Evolutionary conservation across 2,888 invertebrate species (phyloP), one percentile per base, ranked within the genome.

Genomic region (Apodemia hepburni): DNA sequence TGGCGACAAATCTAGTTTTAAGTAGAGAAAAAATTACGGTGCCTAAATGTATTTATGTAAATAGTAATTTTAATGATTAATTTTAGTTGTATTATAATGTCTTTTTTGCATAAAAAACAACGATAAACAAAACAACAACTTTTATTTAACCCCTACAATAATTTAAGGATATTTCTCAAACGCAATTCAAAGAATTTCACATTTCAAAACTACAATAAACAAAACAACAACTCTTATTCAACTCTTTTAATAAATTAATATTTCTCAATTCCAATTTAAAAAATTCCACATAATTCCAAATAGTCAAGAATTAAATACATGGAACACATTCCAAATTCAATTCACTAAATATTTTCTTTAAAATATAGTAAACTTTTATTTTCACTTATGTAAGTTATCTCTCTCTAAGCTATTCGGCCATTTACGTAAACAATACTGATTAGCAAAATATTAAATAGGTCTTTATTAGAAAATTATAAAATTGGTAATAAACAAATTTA

Each of bases 31-130:
- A 72, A 91, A 89, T 88, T 90, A 90, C 91, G 91, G 91, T 91
- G 91, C 90, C 91, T 90, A 90, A 91, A 91, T 91, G 91, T 91
- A 91, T 91, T 91, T 91, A 91, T 91, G 91, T 91, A 91, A 91
- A 91, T 91, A 91, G 91, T 91, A 90, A 90, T 90, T 90, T 91
- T 91, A 90, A 88, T 85, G 82, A 84, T 78, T 83, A 86, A 87
- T 85, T 84, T 76, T 90, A 91, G 88, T 82, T 89, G 86, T 91
- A 89, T 82, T 79, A 88, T 89, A 87, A 85, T 84, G 79, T 81
- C 79, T 81, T 84, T 86, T 89, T 89, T 88, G 87, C 87, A 87
- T 87, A 22, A 88, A 88, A 82, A 86, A 82, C 75, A 80, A 76
- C 74, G 80, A 84, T 83, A 85, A 84, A 84, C 78, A 70, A 78